Conservation (phyloP, 2,888 invertebrate genomes). For the Eupithecia exiguata region DNA sequence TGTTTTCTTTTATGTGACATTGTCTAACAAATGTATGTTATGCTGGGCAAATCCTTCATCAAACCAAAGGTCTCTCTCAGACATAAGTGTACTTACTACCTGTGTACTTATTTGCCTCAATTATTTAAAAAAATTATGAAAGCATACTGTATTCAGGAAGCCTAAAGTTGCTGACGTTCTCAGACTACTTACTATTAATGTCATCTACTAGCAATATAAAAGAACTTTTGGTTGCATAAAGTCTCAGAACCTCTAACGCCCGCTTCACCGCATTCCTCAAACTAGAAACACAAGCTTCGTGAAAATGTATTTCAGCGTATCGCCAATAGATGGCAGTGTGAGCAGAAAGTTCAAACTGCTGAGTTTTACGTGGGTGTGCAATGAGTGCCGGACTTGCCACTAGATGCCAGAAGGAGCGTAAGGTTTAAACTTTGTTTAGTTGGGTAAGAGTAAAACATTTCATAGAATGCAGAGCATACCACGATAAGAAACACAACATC, state of each 20-base stretch:
- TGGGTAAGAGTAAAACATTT: not conserved
- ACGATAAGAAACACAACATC: not conserved
- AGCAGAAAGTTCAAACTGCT: not conserved
- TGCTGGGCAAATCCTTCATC: not conserved
- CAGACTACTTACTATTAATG: not conserved
- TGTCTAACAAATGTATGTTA: not conserved
- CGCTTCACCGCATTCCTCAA: not conserved
- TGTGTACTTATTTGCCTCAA: not conserved
- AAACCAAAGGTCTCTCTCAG: not conserved
- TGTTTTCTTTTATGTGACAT: too few species aligned
- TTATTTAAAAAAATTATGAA: not conserved
- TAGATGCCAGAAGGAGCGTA: not conserved
- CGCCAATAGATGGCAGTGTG: not conserved
- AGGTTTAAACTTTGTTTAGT: not conserved
- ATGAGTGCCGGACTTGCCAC: not conserved
- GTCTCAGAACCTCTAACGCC: not conserved
- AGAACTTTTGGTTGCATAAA: not conserved
- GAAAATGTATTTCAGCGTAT: not conserved
- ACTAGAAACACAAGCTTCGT: not conserved
- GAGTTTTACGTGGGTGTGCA: not conserved
- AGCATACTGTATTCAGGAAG: not conserved
- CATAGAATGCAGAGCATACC: not conserved
- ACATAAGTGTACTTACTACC: not conserved
- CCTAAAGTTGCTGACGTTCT: not conserved
- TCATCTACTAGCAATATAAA: not conserved